Conservation (phyloP, 2,113 vertebrate genomes). For the Gallinago media region DNA sequence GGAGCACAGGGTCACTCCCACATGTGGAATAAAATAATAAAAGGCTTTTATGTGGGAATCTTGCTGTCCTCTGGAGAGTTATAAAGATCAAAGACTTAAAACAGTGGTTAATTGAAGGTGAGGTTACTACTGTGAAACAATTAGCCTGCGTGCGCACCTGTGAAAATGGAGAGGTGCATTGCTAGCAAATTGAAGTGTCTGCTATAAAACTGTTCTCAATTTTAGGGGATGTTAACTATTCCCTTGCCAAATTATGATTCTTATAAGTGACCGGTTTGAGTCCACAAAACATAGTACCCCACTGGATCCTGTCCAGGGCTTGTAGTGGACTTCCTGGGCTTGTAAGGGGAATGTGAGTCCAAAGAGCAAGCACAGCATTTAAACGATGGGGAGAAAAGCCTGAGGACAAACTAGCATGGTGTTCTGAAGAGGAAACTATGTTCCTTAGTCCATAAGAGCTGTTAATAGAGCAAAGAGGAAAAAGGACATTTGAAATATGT, state of each 20-base stretch:
- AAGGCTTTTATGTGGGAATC: conserved; percentile 56
- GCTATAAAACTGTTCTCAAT: background rate
- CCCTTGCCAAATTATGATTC: background rate
- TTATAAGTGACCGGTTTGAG: background rate
- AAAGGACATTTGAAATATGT: background rate
- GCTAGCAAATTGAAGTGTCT: background rate
- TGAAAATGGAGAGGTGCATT: background rate
- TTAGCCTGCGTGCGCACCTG: background rate
- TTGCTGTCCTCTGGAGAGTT: conserved; percentile 37
- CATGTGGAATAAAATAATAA: conserved; percentile 20
- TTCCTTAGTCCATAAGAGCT: background rate
- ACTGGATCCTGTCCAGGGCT: background rate
- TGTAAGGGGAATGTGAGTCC: background rate
- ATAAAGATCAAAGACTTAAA: conserved; percentile 56
- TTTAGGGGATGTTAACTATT: background rate
- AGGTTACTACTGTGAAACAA: conserved; percentile 50
- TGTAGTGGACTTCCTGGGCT: background rate
- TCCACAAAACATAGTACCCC: background rate
- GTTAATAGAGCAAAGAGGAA: background rate
- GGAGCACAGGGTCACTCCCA: background rate
- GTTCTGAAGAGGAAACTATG: background rate
- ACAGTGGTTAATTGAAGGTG: conserved; percentile 52
- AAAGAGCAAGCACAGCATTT: rapidly evolving
- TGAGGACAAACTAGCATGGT: background rate
- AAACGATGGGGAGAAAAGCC: background rate